These are phyloP conservation scores for Calycopis cecrops DNA, from an alignment of 1,140 invertebrate genomes.

Conservation along the genomic window DNA sequence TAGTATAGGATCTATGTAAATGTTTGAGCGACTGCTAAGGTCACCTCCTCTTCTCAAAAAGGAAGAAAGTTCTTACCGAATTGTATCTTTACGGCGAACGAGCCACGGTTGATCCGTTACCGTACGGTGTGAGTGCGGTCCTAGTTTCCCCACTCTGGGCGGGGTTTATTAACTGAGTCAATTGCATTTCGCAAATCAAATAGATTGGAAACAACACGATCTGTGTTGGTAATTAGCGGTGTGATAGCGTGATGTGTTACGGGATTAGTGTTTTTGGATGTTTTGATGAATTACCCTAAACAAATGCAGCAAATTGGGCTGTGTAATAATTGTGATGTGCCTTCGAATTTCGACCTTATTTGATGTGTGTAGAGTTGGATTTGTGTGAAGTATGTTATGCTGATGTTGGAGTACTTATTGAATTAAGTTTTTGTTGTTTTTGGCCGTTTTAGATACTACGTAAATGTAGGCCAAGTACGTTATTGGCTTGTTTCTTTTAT, in stretches of 20 bases:
- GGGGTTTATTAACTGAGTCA: constrained; percentile 32
- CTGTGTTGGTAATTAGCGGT: constrained; percentile 23
- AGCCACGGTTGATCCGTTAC: constrained; percentile 9
- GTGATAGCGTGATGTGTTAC: constrained; percentile 14
- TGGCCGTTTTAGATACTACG: no score
- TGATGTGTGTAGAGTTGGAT: no score
- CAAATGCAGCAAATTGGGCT: background rate
- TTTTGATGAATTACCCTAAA: constrained; percentile 19
- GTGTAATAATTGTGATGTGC: no score
- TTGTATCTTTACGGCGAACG: background rate
- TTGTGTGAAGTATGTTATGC: no score
- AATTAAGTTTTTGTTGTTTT: no score
- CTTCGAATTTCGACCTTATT: no score
- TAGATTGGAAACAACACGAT: constrained; percentile 33
- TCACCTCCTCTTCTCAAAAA: no score
- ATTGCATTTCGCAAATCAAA: constrained; percentile 36
- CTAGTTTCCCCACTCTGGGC: constrained; percentile 17
- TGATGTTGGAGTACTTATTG: no score
- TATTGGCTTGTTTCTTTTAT: no score
- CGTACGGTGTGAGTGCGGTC: constrained; percentile 24
- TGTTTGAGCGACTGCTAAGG: no score
- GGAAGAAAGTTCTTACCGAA: background rate
- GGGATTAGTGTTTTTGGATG: constrained; percentile 14
- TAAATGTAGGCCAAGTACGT: no score
- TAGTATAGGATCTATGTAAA: no score